Percentiles rank a stretch among this genome's conserved stretches.
phyloP scores from a whole-genome alignment of 2,888 invertebrate species.

The Thysanoteuthis rhombus region DNA sequence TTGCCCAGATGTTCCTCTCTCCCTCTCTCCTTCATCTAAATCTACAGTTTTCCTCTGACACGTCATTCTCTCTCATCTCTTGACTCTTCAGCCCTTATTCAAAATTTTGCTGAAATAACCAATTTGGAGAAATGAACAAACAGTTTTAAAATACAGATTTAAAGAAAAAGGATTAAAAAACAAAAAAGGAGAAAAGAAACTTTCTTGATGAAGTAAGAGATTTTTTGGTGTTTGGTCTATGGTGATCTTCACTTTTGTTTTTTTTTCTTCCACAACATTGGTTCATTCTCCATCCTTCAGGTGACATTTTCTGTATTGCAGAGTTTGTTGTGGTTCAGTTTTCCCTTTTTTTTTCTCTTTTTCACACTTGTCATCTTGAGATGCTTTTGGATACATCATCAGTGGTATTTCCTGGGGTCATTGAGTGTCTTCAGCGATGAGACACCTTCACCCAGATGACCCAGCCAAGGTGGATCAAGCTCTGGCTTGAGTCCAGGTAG shows the following conservation, averaged over 20 bases:
- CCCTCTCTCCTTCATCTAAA: slow-evolving; percentile 17
- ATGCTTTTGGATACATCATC: too few species aligned
- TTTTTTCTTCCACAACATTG: neutral
- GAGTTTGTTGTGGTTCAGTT: neutral
- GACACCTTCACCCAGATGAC: too few species aligned
- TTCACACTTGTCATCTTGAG: too few species aligned
- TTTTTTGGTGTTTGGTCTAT: neutral
- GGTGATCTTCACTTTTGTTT: neutral
- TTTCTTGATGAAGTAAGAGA: neutral
- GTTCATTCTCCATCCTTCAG: neutral
- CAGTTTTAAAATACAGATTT: neutral
- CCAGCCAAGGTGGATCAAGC: too few species aligned
- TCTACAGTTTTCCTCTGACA: neutral
- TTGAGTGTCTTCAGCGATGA: too few species aligned
- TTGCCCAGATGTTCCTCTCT: slow-evolving; percentile 15
- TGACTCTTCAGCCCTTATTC: neutral
- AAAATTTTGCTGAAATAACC: neutral
- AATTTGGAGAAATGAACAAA: neutral
- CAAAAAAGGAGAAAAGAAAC: neutral
- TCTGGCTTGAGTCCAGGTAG: too few species aligned
- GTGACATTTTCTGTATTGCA: neutral
- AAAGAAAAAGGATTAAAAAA: neutral
- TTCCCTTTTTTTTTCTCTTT: neutral
- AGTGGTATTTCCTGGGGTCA: too few species aligned
- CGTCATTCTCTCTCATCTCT: neutral